These are phyloP conservation scores for Oasisia sp. DNA, from an alignment of 2,888 invertebrate species.

Conservation along the genomic window DNA sequence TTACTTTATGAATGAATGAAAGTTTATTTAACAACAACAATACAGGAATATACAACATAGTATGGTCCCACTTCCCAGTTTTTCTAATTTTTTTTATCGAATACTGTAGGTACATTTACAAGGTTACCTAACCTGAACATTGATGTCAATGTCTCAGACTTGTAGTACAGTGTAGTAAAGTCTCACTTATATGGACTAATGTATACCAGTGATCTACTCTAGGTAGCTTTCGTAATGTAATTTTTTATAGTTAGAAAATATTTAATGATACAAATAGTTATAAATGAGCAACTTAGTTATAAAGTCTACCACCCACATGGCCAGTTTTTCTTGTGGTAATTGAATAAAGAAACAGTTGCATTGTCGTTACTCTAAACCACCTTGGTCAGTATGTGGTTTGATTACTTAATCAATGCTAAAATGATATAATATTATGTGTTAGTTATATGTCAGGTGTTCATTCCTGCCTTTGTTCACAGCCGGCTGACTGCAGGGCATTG, in stretches of 20 bases:
- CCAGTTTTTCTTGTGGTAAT: not conserved
- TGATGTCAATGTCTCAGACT: not conserved
- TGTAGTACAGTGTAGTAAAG: not conserved
- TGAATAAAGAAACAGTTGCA: not conserved
- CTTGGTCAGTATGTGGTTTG: not conserved
- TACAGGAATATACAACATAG: no score
- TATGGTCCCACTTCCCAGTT: not conserved
- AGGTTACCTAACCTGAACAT: not conserved
- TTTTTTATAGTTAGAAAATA: not conserved
- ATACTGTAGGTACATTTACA: not conserved
- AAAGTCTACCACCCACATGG: not conserved
- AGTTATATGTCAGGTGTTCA: not conserved
- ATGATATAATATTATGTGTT: not conserved
- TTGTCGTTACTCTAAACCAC: not conserved
- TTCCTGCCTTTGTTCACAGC: slow-evolving; percentile 48
- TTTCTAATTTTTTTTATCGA: no score
- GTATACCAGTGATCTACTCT: not conserved
- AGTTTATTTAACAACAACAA: no score
- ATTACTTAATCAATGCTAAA: not conserved
- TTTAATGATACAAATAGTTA: not conserved
- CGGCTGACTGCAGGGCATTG: slow-evolving; percentile 78
- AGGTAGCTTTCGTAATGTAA: not conserved
- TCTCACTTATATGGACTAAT: not conserved
- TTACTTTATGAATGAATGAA: no score
- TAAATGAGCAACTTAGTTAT: not conserved